phyloP scores from a whole-genome alignment of 92 coral and sea anemone genomes.

The Actinernus sp. region DNA sequence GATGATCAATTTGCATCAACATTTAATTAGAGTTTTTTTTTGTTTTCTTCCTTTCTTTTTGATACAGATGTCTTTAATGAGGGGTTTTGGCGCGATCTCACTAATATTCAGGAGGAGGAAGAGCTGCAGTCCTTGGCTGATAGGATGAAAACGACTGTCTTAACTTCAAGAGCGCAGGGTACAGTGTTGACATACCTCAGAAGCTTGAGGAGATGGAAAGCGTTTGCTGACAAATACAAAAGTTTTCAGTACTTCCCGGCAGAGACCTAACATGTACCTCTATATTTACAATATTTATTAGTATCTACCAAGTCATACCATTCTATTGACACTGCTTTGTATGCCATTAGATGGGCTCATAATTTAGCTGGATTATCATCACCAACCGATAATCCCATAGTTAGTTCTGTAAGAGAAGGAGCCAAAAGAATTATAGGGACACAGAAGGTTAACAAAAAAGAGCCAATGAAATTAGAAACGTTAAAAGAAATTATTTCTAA shows the following conservation, averaged over 20 bases:
- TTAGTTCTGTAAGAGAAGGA: constrained; percentile 11
- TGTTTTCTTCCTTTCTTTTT: too few relatives aligned
- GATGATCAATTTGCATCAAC: too few relatives aligned
- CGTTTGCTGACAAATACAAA: not conserved
- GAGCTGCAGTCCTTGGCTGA: too few relatives aligned
- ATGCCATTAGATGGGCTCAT: constrained; percentile 16
- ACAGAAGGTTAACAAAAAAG: constrained; percentile 12
- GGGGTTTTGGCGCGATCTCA: too few relatives aligned
- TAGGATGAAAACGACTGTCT: not conserved
- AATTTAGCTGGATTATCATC: constrained; percentile 10
- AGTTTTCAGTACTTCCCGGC: not conserved
- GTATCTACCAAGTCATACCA: not conserved
- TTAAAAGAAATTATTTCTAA: not conserved
- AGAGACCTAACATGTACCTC: not conserved
- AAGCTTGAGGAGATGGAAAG: constrained; percentile 10
- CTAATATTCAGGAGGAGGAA: too few relatives aligned
- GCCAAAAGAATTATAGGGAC: constrained; percentile 23
- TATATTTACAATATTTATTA: not conserved
- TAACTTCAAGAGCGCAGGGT: constrained; percentile 4
- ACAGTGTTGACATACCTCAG: too few relatives aligned
- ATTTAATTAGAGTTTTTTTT: too few relatives aligned
- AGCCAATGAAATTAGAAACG: constrained; percentile 3
- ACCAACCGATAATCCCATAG: constrained; percentile 14
- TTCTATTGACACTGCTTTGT: constrained; percentile 7
- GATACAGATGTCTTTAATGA: too few relatives aligned